Base-by-base conservation (phyloP, 2,113 vertebrate genomes). In the Eleginops maclovinus region DNA sequence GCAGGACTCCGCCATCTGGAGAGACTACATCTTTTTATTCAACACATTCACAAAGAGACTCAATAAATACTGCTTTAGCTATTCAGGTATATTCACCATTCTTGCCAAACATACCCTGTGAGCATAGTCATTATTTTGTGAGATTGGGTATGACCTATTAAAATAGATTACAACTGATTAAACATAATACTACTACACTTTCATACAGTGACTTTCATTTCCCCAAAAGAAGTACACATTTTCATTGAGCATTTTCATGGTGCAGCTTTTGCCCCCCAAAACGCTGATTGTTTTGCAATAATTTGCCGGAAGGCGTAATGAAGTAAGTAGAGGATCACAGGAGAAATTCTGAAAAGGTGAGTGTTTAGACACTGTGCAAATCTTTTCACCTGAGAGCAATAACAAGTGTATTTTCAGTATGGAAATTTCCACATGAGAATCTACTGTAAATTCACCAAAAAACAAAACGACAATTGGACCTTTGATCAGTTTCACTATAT, bases 91-190 rank as follows among this genome's bases (percentile, higher is more conserved):
- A 67, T 69, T 31, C 44, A 26, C 21, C 44, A 22, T 26, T 62
- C n/a, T 2, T 72, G 63, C 40, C 44, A 58, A 68, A 69, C 13
- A 61, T 66, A 59, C 13, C 5, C 54, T 61, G 46, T 40, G 64
- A 76, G 43, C 28, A 22, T 13, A 17, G 19, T 55, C 13, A 67
- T 76, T 50, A 67, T 67, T 67, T 43, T 28, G 11, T 26, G 56
- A 55, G n/a, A 60, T 5, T 58, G 58, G 19, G 15, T 26, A 22
- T 41, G 17, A 28, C 11, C 21, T 56, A 21, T 26, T 58, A 13
- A 54, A 61, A 68, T 16, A 31, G 41, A 79, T 75, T 60, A 44
- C 43, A 47, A 28, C 36, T 74, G 46, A 65, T 50, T 21, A 28
- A 9, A 69, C 19, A 43, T 75, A 55, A 72, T 58, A 28, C 44